Percentiles rank a stretch among this genome's conserved stretches.
These are phyloP conservation scores for Leptinotarsa peninsularis DNA, from an alignment of 2,888 invertebrate genomes.

Conservation along the genomic window DNA sequence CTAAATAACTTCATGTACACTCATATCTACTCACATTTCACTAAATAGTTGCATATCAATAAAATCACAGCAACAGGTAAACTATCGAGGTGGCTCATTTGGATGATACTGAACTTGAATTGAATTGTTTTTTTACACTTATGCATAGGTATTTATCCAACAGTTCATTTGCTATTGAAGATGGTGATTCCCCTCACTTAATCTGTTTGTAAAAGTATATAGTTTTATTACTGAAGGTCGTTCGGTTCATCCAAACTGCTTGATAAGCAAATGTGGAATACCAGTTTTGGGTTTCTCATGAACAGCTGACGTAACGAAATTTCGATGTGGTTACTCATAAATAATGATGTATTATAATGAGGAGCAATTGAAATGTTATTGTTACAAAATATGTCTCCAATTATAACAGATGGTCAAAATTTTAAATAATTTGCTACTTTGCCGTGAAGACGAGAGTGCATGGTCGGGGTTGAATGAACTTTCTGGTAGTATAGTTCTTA, in stretches of 20 bases:
- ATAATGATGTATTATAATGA: too few species aligned
- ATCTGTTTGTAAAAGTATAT: background rate
- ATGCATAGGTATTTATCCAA: background rate
- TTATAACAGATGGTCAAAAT: too few species aligned
- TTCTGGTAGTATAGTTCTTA: too few species aligned
- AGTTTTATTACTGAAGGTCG: background rate
- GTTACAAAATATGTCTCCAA: background rate
- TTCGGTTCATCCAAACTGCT: background rate
- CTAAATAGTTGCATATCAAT: background rate
- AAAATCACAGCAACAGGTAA: background rate
- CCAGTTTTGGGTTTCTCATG: background rate
- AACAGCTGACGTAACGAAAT: too few species aligned
- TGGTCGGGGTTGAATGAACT: too few species aligned
- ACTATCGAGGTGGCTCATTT: background rate
- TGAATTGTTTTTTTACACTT: background rate
- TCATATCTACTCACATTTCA: background rate
- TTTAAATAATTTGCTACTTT: too few species aligned
- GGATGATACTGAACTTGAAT: background rate
- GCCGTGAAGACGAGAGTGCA: too few species aligned
- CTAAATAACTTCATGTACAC: background rate
- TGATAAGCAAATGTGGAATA: background rate
- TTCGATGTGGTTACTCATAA: too few species aligned
- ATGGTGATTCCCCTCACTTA: slow-evolving; percentile 4
- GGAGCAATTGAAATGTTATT: background rate
- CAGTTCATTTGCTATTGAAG: background rate